Evolutionary conservation across 2,797 vertebrate species (phyloP), one percentile per base, ranked within the genome.

Genomic region (Pipistrellus pipistrellus): DNA sequence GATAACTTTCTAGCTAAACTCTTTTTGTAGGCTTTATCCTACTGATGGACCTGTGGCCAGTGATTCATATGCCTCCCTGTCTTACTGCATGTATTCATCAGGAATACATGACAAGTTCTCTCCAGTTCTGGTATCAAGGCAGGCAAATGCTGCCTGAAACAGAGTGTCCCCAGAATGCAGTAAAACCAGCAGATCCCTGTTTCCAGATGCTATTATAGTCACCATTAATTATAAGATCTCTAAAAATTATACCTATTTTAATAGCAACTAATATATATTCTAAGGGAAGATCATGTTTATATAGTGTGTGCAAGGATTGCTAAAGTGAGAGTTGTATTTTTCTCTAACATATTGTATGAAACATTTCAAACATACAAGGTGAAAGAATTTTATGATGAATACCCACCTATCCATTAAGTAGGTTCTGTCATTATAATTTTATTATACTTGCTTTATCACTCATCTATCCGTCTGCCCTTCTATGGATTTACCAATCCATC

Each of bases 201-300:
- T 84, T 15, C 21, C 46, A 85, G 38, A 84, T 91, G 59, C 68
- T 91, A 13, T 90, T 72, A 62, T 72, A 71, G 21, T 76, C 55
- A 81, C 53, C 18, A 8, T 53, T 82, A 88, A 66, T 75, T 93
- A 72, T 55, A 21, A 89, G 23, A 57, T 91, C n/a, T 86, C 44
- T 87, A 64, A 72, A 68, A 85, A 95, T 92, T 27, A 46, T 10
- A 80, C 14, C n/a, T 55, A 41, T 95, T 96, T 93, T 82, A 38
- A 38, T 51, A 84, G 44, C 68, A 82, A 93, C 18, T 96, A 41
- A 69, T 87, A 93, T 3, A 88, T 12, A 90, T 75, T 81, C 59
- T 88, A 44, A 81, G 55, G 95, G 71, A 84, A 72, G 20, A 80
- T 89, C 35, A 64, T 95, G 32, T 92, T 87, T 93, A 59, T 59